Evolutionary conservation across 53 echinoderm and acorn worm species (phyloP).

Genomic region (Echinometra lucunter): DNA sequence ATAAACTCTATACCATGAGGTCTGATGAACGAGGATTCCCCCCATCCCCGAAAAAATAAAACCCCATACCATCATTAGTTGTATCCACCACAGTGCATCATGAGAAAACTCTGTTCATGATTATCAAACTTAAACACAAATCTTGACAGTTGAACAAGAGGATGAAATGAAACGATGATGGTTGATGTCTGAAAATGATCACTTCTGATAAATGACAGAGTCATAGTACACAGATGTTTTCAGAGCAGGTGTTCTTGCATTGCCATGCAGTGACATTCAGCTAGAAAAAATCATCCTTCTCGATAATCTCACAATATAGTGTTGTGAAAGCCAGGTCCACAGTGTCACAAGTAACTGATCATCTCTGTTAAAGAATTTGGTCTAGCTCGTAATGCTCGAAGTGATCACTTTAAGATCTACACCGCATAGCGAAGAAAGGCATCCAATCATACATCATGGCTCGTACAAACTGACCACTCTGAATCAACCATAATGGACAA

Average conservation of each 20-base stretch:
- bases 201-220: not conserved
- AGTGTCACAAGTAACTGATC: not conserved
- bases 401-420: slow-evolving; percentile 6
- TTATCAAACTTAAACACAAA: not conserved
- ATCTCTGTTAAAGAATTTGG: not conserved
- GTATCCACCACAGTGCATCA: not conserved
- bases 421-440: not conserved
- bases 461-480: not conserved
- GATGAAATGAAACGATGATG: slow-evolving; percentile 9
- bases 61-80: not conserved
- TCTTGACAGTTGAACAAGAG: slow-evolving; percentile 22
- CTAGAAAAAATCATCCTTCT: not conserved
- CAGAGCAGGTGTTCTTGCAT: not conserved
- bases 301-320: not conserved
- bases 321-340: not conserved
- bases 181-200: slow-evolving; percentile 15
- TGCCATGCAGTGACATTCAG: not conserved
- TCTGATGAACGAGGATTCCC: not conserved
- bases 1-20: not conserved
- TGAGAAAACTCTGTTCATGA: slow-evolving; percentile 24
- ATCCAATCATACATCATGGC: not conserved
- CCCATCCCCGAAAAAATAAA: not conserved
- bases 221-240: not conserved
- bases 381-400: not conserved
- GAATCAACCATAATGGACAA: not conserved